phyloP scores from a whole-genome alignment of 2,888 invertebrate genomes.

The Globia sparganii region DNA sequence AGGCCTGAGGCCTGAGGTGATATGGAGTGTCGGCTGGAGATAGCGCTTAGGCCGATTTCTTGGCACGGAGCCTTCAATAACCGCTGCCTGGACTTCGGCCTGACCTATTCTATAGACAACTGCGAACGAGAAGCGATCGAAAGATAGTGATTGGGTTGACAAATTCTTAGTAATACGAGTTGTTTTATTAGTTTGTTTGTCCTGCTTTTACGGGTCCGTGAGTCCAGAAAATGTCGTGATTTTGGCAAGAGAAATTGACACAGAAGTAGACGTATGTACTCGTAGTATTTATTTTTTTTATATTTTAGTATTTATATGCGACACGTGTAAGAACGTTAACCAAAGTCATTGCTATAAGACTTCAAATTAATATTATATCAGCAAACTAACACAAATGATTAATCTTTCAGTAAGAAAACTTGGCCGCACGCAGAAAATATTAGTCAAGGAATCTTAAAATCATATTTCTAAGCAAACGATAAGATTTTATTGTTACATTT shows the following conservation, averaged over 20 bases:
- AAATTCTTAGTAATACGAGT: slow-evolving; percentile 42
- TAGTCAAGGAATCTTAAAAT: neutral
- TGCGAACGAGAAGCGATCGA: slow-evolving; percentile 24
- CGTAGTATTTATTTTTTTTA: no score
- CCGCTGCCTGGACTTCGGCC: slow-evolving; percentile 54
- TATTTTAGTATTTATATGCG: slow-evolving; percentile 17
- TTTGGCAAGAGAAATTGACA: slow-evolving; percentile 7
- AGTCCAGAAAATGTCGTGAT: slow-evolving; percentile 1
- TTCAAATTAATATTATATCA: neutral
- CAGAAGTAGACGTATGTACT: neutral
- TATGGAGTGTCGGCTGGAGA: slow-evolving; percentile 73
- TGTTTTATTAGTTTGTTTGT: slow-evolving; percentile 45
- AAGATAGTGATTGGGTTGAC: slow-evolving; percentile 55
- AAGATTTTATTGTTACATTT: no score
- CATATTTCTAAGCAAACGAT: neutral
- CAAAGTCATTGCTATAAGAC: neutral
- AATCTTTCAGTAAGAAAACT: neutral
- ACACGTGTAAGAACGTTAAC: neutral
- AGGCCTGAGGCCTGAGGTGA: slow-evolving; percentile 72
- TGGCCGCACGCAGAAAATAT: neutral
- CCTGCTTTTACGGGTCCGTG: slow-evolving; percentile 28
- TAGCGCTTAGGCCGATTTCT: slow-evolving; percentile 82
- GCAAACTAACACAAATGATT: neutral
- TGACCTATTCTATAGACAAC: slow-evolving; percentile 65
- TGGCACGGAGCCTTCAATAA: slow-evolving; percentile 81